These are phyloP conservation scores for Xanthorhoe spadicearia DNA, from an alignment of 2,888 invertebrate genomes.

Conservation along the genomic window DNA sequence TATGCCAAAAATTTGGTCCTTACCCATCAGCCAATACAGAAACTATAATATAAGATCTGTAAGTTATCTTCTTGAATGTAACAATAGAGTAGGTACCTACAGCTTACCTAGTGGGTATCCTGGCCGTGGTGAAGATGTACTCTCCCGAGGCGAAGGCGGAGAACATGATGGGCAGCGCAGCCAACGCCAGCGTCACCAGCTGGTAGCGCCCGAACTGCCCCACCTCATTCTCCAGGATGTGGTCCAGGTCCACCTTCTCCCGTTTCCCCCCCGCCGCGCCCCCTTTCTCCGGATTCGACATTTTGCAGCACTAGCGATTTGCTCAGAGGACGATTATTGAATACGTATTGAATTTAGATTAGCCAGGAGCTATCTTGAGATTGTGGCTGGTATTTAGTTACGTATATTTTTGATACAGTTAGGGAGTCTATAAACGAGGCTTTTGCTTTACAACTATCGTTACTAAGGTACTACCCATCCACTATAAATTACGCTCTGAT, in stretches of 20 bases:
- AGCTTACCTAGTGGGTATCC: constrained; percentile 69
- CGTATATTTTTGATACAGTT: not conserved
- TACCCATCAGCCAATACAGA: no score
- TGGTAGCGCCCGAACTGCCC: constrained; percentile 77
- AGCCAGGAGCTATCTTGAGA: constrained; percentile 7
- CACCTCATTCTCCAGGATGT: constrained; percentile 69
- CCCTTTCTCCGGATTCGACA: constrained; percentile 57
- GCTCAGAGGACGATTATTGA: constrained; percentile 17
- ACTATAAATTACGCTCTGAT: no score
- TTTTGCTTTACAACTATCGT: no score
- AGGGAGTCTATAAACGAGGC: not conserved
- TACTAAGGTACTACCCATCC: no score
- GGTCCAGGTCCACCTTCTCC: constrained; percentile 64
- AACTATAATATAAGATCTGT: no score
- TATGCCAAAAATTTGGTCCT: no score
- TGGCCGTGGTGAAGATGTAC: constrained; percentile 76
- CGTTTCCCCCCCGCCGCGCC: constrained; percentile 53
- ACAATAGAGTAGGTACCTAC: no score
- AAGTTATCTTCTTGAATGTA: no score
- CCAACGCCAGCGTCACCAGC: constrained; percentile 65
- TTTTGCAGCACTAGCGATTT: constrained; percentile 35
- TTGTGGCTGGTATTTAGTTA: constrained; percentile 2
- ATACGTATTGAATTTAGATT: constrained; percentile 22
- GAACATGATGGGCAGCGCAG: constrained; percentile 73
- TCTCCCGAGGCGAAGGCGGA: constrained; percentile 76